Conservation (phyloP, 2,797 vertebrate genomes). For the Mareca strepera region DNA sequence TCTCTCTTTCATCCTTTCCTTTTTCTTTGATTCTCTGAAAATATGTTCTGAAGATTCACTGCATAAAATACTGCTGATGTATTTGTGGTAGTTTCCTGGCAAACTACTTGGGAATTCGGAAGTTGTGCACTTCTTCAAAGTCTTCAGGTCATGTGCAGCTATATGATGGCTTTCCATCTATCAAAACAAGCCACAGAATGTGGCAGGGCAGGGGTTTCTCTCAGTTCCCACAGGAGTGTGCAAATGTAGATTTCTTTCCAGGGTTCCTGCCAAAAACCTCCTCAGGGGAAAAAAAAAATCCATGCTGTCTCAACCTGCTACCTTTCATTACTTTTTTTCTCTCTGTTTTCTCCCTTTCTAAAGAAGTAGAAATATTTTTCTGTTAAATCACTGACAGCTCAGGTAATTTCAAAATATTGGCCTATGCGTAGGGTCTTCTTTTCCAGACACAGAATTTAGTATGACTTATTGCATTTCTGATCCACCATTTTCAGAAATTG, state of each 20-base stretch:
- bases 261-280: slow-evolving; percentile 28
- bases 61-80: neutral
- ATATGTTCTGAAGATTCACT: neutral
- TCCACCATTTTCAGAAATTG: neutral
- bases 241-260: slow-evolving; percentile 20
- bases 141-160: neutral
- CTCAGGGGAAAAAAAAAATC: neutral
- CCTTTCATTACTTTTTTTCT: neutral
- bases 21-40: neutral
- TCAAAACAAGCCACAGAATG: neutral
- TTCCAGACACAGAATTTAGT: neutral
- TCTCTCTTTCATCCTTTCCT: neutral
- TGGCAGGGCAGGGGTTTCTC: slow-evolving; percentile 24
- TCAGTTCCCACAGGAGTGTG: neutral
- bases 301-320: neutral
- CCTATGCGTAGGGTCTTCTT: neutral
- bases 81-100: neutral
- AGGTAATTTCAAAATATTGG: neutral
- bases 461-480: neutral
- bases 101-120: neutral
- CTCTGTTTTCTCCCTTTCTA: neutral
- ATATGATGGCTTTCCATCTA: neutral
- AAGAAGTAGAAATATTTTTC: neutral
- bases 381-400: neutral
- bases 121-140: neutral